Evolutionary conservation across 2,797 vertebrate species (phyloP), one percentile per base, ranked within the genome.

Genomic region (Epinephelus coioides): DNA sequence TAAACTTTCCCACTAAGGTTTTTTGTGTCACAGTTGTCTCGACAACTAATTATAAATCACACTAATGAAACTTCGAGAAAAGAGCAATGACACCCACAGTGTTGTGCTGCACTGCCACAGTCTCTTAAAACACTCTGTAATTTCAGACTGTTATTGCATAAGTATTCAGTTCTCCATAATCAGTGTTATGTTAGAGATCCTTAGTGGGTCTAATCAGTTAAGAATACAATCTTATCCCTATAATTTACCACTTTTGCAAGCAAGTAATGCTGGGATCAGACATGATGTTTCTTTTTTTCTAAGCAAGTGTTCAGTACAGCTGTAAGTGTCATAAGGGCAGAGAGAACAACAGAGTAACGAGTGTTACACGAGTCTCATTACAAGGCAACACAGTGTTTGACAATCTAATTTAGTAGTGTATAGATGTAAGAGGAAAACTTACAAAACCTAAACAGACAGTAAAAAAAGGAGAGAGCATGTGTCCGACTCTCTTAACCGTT

Each of bases 281-380:
- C 18, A 55, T 43, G 23, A 61, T 0, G 8, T 25, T 63, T 73
- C 21, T 61, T 61, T 78, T 34, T 70, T 77, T 43, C 67, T 38
- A 43, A 82, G 60, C 25, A 80, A 83, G 79, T 65, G 66, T 34
- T 76, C 69, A 86, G 27, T 47, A 54, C 12, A 74, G 59, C 51
- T 73, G 7, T 66, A 63, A 57, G 62, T 89, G 79, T 83, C 77
- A 68, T 0, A 10, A 53, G 47, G 70, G 67, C 54, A 61, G 19
- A 19, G 23, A 67, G 69, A 87, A 83, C 78, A 87, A 76, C 60
- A 67, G 44, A 73, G 66, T 46, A 72, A 65, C 1, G 19, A 72
- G 51, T 69, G 30, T 63, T 70, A 79, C 66, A 84, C 40, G 21
- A 56, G 55, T 77, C 60, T 83, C 62, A 83, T 88, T 83, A 90